Evolutionary conservation across 2,113 vertebrate species (phyloP), one percentile per base, ranked within the genome.

Genomic region (Rhagologus leucostigma): DNA sequence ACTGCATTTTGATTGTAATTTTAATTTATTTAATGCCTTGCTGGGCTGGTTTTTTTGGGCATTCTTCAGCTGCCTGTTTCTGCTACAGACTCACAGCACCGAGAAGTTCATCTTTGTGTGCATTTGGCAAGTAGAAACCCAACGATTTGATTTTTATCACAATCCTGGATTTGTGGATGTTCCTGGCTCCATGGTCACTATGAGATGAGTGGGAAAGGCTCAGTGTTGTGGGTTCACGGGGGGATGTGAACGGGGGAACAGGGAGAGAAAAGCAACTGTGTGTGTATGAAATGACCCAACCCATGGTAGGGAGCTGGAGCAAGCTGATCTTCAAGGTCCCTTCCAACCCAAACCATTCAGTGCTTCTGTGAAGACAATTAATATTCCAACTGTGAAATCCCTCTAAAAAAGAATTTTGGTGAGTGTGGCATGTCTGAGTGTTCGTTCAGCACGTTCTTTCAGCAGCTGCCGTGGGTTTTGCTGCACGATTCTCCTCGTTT

Each of bases 51-150:
- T 41, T 67, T 53, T 23, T 9, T 46, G 26, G 56, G 19, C 16
- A 20, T 56, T 68, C 21, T 75, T 68, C 65, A 75, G 35, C 57
- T 82, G 21, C 65, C 39, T 82, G 18, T 32, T 82, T 33, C 35
- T 85, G 70, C 50, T 47, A 10, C 49, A 84, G 67, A 16, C 37
- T 35, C 17, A 4, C 7, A 74, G 32, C 50, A 70, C 37, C 2
- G 1, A 52, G 22, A 49, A 63, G 8, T 59, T 59, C 10, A 55
- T 71, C 11, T 32, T 32, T 0, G 0, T 8, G 17, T 75, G 35
- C 7, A 7, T 76, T 92, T 83, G 44, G 30, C 35, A 47, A 35
- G 14, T 21, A 16, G 14, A 50, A 70, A 62, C 9, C 19, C 3
- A 13, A 21, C 9, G 1, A 16, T 26, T 65, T 57, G n/a, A 6